Evolutionary conservation across 2,113 vertebrate genomes (phyloP).

Genomic region (Oxygymnocypris stewartii): DNA sequence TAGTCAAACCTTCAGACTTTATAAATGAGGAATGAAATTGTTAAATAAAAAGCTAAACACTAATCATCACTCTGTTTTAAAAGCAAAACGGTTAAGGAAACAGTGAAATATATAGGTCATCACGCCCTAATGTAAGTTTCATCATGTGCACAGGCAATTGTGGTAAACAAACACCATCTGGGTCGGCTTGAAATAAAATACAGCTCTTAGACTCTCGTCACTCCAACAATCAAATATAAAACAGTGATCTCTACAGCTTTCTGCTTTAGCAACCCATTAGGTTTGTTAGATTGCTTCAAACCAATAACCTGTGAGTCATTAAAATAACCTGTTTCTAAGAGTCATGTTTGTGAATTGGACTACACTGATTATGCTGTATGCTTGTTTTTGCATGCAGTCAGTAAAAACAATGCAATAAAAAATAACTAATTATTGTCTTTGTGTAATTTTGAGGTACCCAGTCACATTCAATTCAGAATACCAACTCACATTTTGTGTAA

Average conservation of each 20-base stretch:
- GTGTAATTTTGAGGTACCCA: neutral
- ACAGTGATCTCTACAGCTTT: neutral
- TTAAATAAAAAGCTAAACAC: neutral
- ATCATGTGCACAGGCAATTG: constrained; percentile 21
- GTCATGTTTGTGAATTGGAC: neutral
- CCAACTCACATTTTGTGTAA: neutral
- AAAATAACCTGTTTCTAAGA: neutral
- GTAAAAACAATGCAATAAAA: neutral
- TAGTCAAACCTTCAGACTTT: neutral
- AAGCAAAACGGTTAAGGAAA: neutral
- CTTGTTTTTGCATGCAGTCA: neutral
- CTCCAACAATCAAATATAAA: neutral
- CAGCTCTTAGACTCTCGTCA: constrained; percentile 3
- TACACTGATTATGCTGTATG: neutral
- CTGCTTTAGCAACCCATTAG: neutral
- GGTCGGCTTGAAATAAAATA: constrained; percentile 14
- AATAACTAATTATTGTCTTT: neutral
- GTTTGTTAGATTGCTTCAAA: neutral
- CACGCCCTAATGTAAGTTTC: neutral
- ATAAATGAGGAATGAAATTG: neutral
- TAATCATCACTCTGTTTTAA: neutral
- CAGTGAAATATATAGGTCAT: constrained; percentile 3
- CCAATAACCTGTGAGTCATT: neutral
- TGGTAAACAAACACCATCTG: constrained; percentile 28
- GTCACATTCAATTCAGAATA: neutral